These are phyloP conservation scores for Papilio glaucus DNA, from an alignment of 1,140 invertebrate genomes.

Conservation along the genomic window DNA sequence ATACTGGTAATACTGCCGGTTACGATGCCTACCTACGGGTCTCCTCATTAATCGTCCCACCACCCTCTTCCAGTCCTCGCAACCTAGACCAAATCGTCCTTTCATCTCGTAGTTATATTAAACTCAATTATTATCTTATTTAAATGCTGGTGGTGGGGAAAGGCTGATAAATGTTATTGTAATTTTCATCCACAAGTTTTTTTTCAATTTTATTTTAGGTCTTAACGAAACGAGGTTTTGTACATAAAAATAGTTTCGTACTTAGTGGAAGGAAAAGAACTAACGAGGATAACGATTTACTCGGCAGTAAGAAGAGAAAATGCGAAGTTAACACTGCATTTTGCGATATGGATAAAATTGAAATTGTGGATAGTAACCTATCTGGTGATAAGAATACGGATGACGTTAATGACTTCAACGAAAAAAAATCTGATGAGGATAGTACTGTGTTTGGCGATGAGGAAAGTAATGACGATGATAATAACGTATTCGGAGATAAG, in stretches of 20 bases:
- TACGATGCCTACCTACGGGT: too few relatives aligned
- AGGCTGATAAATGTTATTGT: too few relatives aligned
- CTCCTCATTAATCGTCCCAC: too few relatives aligned
- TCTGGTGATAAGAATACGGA: not conserved
- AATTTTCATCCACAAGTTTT: too few relatives aligned
- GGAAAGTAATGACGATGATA: not conserved
- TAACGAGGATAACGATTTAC: not conserved
- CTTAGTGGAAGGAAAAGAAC: not conserved
- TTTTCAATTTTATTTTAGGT: conserved; percentile 42
- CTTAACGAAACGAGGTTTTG: conserved; percentile 55
- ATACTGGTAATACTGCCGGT: too few relatives aligned
- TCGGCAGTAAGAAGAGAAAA: not conserved
- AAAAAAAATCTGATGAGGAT: not conserved
- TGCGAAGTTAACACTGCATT: not conserved
- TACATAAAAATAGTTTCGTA: conserved; percentile 41
- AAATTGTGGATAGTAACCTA: not conserved
- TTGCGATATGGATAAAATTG: not conserved
- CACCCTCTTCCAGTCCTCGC: too few relatives aligned
- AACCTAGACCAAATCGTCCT: too few relatives aligned
- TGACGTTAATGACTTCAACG: not conserved
- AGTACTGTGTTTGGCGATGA: not conserved
- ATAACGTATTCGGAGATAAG: not conserved
- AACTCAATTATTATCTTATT: too few relatives aligned
- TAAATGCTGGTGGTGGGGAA: too few relatives aligned
- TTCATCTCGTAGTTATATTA: too few relatives aligned